These are phyloP conservation scores for Antheraea assamensis DNA, from an alignment of 2,888 invertebrate genomes.

Conservation along the genomic window DNA sequence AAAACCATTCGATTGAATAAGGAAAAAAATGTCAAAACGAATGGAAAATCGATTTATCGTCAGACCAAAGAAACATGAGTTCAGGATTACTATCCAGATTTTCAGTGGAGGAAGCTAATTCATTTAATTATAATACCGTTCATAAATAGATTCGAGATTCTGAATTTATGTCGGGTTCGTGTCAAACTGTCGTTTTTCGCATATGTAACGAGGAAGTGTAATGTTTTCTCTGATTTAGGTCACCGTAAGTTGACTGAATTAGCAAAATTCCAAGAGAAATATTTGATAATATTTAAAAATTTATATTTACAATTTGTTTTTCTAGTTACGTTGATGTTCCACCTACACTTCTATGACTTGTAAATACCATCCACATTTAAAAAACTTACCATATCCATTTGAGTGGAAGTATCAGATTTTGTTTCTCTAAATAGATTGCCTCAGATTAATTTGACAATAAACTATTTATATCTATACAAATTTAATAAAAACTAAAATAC, in stretches of 20 bases:
- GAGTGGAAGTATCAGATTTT: no score
- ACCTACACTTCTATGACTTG: not conserved
- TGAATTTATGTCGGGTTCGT: slow-evolving; percentile 24
- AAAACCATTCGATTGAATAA: not conserved
- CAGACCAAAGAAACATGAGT: not conserved
- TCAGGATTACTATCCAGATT: not conserved
- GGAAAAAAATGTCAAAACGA: not conserved
- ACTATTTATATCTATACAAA: no score
- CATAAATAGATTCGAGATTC: not conserved
- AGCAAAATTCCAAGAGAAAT: slow-evolving; percentile 26
- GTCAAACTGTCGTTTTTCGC: slow-evolving; percentile 33
- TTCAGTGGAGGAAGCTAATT: not conserved
- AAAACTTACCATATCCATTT: no score
- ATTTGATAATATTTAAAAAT: slow-evolving; percentile 21
- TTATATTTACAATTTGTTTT: slow-evolving; percentile 25
- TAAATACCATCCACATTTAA: not conserved
- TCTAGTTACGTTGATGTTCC: not conserved
- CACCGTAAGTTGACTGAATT: slow-evolving; percentile 35
- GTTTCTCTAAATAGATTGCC: no score
- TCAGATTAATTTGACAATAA: no score
- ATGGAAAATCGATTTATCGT: not conserved
- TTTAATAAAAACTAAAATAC: no score
- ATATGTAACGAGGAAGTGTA: slow-evolving; percentile 30
- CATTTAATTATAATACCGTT: not conserved
- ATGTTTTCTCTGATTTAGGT: slow-evolving; percentile 34